Evolutionary conservation across 35 echinoderm and acorn worm species (phyloP).

Genomic region (Acanthaster planci): DNA sequence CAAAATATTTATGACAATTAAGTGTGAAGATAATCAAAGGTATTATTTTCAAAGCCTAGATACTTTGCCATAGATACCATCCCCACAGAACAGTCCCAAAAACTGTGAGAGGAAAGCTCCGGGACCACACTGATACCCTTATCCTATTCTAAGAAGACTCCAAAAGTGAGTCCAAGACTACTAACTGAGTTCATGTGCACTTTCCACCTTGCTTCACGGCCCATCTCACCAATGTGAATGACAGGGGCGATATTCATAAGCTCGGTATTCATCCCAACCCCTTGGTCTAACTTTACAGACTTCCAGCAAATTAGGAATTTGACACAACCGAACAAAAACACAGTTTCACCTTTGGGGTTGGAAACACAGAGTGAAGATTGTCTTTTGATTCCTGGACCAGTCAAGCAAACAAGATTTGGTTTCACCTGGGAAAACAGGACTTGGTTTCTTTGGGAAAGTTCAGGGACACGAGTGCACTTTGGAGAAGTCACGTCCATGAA

Average conservation of each 20-base stretch:
- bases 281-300: conserved; percentile 8
- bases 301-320: conserved; percentile 33
- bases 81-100: too few relatives aligned
- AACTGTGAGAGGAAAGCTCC: too few relatives aligned
- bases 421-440: background rate
- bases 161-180: background rate
- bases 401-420: conserved; percentile 11
- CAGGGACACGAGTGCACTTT: too few relatives aligned
- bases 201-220: background rate
- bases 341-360: conserved; percentile 9
- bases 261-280: background rate
- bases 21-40: too few relatives aligned
- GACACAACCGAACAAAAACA: conserved; percentile 15
- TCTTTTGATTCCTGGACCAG: background rate
- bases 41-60: too few relatives aligned
- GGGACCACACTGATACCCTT: too few relatives aligned
- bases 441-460: background rate
- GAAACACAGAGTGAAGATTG: conserved; percentile 4
- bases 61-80: too few relatives aligned
- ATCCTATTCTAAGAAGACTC: too few relatives aligned
- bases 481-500: too few relatives aligned
- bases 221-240: background rate
- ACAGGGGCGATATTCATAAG: conserved; percentile 2
- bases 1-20: too few relatives aligned
- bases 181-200: background rate